These are phyloP conservation scores for Chaetogeoica ovagalla DNA, from an alignment of 2,888 invertebrate genomes.

Conservation along the genomic window DNA sequence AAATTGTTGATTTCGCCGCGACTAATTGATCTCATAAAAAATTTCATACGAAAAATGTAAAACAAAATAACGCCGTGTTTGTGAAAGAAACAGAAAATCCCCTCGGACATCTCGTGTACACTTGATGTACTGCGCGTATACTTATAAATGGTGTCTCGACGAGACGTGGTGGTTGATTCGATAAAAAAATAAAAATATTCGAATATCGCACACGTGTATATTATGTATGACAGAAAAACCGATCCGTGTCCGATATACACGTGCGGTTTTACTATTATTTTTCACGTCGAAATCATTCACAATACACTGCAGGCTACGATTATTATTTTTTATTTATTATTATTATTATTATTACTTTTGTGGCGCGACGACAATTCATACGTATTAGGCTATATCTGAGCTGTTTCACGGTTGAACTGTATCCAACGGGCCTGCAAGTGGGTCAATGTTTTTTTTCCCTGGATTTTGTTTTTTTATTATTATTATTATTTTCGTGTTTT, in stretches of 20 bases:
- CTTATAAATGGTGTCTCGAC: too few relatives aligned
- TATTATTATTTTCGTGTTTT: background rate
- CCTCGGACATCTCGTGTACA: too few relatives aligned
- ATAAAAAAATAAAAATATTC: background rate
- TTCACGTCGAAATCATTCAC: slow-evolving; percentile 22
- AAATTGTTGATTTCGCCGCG: background rate
- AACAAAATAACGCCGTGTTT: background rate
- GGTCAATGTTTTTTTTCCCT: slow-evolving; percentile 50
- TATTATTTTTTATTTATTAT: slow-evolving; percentile 12
- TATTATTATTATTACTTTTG: slow-evolving; percentile 36
- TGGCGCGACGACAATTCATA: slow-evolving; percentile 40
- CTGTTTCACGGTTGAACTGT: slow-evolving; percentile 53
- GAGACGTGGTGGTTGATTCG: too few relatives aligned
- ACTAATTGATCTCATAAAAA: background rate
- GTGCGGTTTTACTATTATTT: slow-evolving; percentile 31
- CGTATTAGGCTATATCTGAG: too few relatives aligned
- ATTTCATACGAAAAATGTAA: too few relatives aligned
- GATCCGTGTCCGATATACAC: slow-evolving; percentile 8
- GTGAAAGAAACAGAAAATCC: background rate
- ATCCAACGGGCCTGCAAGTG: slow-evolving; percentile 49
- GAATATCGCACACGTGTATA: slow-evolving; percentile 6
- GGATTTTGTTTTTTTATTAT: background rate
- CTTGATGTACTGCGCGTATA: too few relatives aligned
- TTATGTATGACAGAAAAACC: slow-evolving; percentile 7
- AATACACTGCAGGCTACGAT: background rate